phyloP scores from a whole-genome alignment of 2,888 invertebrate genomes.

The Aethes cnicana region DNA sequence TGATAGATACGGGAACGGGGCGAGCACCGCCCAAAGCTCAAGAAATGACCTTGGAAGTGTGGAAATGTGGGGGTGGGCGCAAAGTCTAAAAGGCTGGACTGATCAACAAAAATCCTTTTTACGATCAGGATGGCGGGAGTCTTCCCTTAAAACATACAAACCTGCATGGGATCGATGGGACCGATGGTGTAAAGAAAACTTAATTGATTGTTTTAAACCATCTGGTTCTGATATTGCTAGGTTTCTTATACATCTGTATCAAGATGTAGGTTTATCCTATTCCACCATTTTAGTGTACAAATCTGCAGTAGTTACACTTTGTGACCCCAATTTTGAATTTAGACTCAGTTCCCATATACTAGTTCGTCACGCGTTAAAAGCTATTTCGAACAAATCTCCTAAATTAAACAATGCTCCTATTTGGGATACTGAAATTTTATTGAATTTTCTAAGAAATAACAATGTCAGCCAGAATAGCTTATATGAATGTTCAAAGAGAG shows the following conservation, averaged over 20 bases:
- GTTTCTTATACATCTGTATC: slow-evolving; percentile 16
- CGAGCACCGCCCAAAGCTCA: slow-evolving; percentile 23
- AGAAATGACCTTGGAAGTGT: slow-evolving; percentile 31
- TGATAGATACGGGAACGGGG: slow-evolving; percentile 29
- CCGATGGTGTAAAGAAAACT: slow-evolving; percentile 3
- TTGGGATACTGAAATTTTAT: slow-evolving; percentile 25
- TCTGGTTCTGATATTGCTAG: slow-evolving; percentile 22
- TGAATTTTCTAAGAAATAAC: slow-evolving; percentile 9
- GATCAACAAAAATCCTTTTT: slow-evolving; percentile 15
- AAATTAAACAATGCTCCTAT: slow-evolving; percentile 2
- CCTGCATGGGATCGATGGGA: slow-evolving; percentile 20
- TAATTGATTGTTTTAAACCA: slow-evolving; percentile 1
- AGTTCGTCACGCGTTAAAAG: slow-evolving; percentile 6
- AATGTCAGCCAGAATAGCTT: not conserved
- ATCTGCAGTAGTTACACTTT: not conserved
- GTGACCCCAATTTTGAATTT: not conserved
- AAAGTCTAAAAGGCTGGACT: slow-evolving; percentile 19
- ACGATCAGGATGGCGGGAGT: slow-evolving; percentile 11
- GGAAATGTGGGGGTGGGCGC: slow-evolving; percentile 33
- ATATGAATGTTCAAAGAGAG: slow-evolving; percentile 23
- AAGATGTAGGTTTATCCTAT: not conserved
- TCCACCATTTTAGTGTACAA: slow-evolving; percentile 4
- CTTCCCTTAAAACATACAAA: slow-evolving; percentile 6
- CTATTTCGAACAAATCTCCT: slow-evolving; percentile 1
- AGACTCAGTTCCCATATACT: not conserved